Conservation (phyloP, 53 echinoderm and acorn worm genomes). For the Holothuria scabra region DNA sequence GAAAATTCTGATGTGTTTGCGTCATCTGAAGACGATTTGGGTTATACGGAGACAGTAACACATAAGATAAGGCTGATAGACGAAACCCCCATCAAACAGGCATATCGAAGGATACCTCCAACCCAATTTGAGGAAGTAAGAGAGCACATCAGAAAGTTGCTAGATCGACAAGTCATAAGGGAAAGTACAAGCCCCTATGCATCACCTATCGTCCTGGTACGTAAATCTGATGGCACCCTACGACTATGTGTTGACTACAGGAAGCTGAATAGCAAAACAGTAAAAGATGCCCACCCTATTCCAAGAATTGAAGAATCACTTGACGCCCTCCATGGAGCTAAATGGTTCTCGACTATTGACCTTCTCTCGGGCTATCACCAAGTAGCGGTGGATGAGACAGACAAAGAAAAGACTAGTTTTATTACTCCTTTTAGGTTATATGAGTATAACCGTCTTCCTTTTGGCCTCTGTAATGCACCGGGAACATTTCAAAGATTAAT, state of each 20-base stretch:
- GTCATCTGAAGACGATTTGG: not conserved
- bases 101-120: slow-evolving; percentile 57
- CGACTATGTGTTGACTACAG: slow-evolving; percentile 36
- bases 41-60: not conserved
- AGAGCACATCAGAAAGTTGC: slow-evolving; percentile 55
- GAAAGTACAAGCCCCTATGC: slow-evolving; percentile 41
- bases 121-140: slow-evolving; percentile 62
- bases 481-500: slow-evolving; percentile 54
- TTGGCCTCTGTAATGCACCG: slow-evolving; percentile 48
- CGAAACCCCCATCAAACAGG: slow-evolving; percentile 21
- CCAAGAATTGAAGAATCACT: slow-evolving; percentile 45
- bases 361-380: slow-evolving; percentile 41
- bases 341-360: slow-evolving; percentile 39
- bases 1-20: not conserved
- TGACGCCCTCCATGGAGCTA: slow-evolving; percentile 7
- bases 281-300: slow-evolving; percentile 34
- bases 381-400: slow-evolving; percentile 30
- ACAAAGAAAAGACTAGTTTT: slow-evolving; percentile 39
- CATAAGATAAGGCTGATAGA: not conserved
- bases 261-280: slow-evolving; percentile 12
- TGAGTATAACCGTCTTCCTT: slow-evolving; percentile 43
- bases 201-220: slow-evolving; percentile 21
- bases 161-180: slow-evolving; percentile 4
- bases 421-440: slow-evolving; percentile 42
- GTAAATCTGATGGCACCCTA: slow-evolving; percentile 22